Evolutionary conservation across 2,113 vertebrate genomes (phyloP), one percentile per base, ranked within the genome.

Genomic region (Rhynchomys soricoides): DNA sequence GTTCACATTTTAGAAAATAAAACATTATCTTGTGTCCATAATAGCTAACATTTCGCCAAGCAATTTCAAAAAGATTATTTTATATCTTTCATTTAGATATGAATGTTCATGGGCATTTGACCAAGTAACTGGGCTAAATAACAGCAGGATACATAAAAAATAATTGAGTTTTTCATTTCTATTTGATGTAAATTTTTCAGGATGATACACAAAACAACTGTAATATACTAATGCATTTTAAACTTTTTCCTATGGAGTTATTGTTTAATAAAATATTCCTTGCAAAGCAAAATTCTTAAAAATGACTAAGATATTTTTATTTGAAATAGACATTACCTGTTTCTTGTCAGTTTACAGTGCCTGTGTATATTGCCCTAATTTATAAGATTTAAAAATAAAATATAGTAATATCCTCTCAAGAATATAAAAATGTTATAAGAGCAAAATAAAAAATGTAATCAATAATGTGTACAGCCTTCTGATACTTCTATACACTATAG

Each of bases 381-480:
- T 40, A 71, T 0, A 93, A 92, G 4, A 77, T 13, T 34, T 86
- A 91, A 95, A 97, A 90, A 93, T 43, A 94, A 97, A 97, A 73
- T 22, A 15, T 15, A 0, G 78, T 73, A 22, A 62, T 87, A 1
- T 0, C 79, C 31, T 95, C 90, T 85, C 75, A 93, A 62, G 94
- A 86, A 37, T 96, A 95, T 94, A 94, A 89, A 40, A 92, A 91
- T 26, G 22, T 83, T 21, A 40, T 77, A 74, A 2, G 48, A 97
- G 1, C 89, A 0, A 4, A 83, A 43, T n/a, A 95, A 96, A 73
- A 98, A 96, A 96, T 68, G 11, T 37, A 79, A 0, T 40, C 26
- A 93, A 62, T 93, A 68, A 87, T 52, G 0, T 52, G 0, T 66
- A 31, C 62, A 52, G 16, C 6, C 89, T 59, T 52, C 22, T 71